phyloP scores from a whole-genome alignment of 2,888 invertebrate genomes.

The Acleris literana region DNA sequence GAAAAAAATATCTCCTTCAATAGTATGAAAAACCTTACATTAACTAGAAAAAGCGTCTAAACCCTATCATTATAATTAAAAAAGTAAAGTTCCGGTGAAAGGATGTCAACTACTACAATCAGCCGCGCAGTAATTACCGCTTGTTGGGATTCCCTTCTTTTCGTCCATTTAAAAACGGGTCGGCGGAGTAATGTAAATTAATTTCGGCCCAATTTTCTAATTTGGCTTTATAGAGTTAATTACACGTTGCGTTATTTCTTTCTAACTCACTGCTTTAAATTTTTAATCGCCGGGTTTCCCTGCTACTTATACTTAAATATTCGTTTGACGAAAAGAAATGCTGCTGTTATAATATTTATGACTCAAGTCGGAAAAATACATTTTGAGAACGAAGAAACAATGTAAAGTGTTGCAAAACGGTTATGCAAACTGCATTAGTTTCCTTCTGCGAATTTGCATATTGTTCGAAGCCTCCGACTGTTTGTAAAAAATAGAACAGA shows the following conservation, averaged over 20 bases:
- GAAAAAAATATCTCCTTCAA: no score
- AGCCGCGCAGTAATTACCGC: constrained; percentile 69
- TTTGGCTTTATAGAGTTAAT: constrained; percentile 57
- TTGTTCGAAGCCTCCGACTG: constrained; percentile 61
- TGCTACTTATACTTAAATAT: constrained; percentile 13
- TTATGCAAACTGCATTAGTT: constrained; percentile 59
- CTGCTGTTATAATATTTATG: constrained; percentile 9
- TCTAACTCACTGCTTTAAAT: constrained; percentile 36
- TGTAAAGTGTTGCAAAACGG: constrained; percentile 52
- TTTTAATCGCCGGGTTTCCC: constrained; percentile 25
- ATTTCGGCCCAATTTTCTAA: constrained; percentile 57
- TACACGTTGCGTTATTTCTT: constrained; percentile 44
- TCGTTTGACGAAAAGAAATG: constrained; percentile 8
- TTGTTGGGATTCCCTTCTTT: constrained; percentile 66
- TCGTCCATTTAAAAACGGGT: constrained; percentile 49
- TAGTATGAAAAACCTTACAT: constrained; percentile 13
- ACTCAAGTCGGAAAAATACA: constrained; percentile 9
- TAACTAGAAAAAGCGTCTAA: constrained; percentile 36
- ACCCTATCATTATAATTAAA: constrained; percentile 73
- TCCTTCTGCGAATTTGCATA: constrained; percentile 75
- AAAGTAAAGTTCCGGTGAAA: constrained; percentile 59
- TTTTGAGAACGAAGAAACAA: constrained; percentile 39
- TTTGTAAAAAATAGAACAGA: constrained; percentile 53
- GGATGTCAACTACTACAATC: constrained; percentile 74
- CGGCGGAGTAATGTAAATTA: constrained; percentile 63